phyloP scores from a whole-genome alignment of 2,888 invertebrate genomes.

The Tenthredo notha region DNA sequence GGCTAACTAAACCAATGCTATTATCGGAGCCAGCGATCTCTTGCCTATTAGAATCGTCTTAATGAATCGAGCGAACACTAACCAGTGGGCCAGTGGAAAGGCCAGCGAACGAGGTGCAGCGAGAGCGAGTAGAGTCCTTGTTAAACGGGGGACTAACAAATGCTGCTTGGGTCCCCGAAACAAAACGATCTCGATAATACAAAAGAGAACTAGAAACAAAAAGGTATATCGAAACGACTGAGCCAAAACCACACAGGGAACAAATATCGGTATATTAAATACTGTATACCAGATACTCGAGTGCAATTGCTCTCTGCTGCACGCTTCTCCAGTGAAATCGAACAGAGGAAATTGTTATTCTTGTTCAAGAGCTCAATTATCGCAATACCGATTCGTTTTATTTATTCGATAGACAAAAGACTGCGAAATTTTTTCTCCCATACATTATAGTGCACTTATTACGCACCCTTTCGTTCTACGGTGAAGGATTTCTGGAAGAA shows the following conservation, averaged over 20 bases:
- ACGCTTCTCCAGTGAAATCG: not conserved
- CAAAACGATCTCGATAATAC: slow-evolving; percentile 62
- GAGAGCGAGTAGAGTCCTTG: slow-evolving; percentile 55
- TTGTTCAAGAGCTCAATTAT: slow-evolving; percentile 29
- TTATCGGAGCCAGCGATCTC: slow-evolving; percentile 54
- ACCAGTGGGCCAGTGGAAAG: slow-evolving; percentile 38
- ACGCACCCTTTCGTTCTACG: not conserved
- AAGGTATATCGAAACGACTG: slow-evolving; percentile 11
- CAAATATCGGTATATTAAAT: not conserved
- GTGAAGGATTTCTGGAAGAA: not conserved
- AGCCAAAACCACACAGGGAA: not conserved
- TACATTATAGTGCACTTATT: not conserved
- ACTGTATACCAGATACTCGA: not conserved
- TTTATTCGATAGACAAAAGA: slow-evolving; percentile 12
- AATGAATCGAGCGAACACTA: slow-evolving; percentile 57
- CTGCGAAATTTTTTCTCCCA: slow-evolving; percentile 4
- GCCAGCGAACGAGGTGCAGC: slow-evolving; percentile 41
- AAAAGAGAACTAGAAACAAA: slow-evolving; percentile 56
- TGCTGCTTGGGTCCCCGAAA: slow-evolving; percentile 58
- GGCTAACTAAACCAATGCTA: slow-evolving; percentile 50
- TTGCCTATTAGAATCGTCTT: slow-evolving; percentile 57
- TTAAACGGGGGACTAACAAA: slow-evolving; percentile 64
- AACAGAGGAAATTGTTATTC: not conserved
- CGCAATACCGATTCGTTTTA: slow-evolving; percentile 5
- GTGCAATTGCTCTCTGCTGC: not conserved